Base-by-base conservation (phyloP, 1,140 invertebrate genomes). In the Scaptomyza graminum region DNA sequence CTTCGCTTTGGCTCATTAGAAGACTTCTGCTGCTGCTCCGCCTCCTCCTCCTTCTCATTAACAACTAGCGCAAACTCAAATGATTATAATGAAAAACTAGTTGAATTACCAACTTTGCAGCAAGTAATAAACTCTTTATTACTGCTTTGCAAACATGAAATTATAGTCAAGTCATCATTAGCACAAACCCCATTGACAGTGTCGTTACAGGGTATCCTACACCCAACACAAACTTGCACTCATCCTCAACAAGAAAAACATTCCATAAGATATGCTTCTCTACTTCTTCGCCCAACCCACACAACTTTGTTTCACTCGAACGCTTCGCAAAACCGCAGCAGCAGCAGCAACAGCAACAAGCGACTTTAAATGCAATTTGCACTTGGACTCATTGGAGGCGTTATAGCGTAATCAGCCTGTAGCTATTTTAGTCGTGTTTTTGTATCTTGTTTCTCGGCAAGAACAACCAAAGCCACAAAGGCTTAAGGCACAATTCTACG, bases 341-440 rank as follows among this genome's bases (percentile, higher is more conserved):
- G 28, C 28, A 31, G 28, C 28, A 5, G 28, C 28, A 8, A 7
- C 0, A 9, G 31, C 31, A 12, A 28, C 18, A 22, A 22, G 2
- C 18, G 18, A 54, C 49, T 55, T 18, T 18, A 3, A 22, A 13
- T 31, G 37, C 41, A 60, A 34, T 22, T 57, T 55, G 57, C 37
- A 52, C 16, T 67, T 71, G 69, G 74, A 68, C 70, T 79, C 57
- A 7, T 31, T 31, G 47, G 39, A 85, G 74, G 82, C 77, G 82
- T 85, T 57, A 68, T 46, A 66, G 69, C 78, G 51, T 69, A 81
- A 87, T 72, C 81, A 85, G 66, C 56, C 84, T 70, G 56, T 44
- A 77, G 76, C 54, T 74, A 74, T 84, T 83, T 76, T 57, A 70
- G 44, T 69, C 61, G 43, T 71, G 54, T 39, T 31, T 3, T 50